Evolutionary conservation across 2,113 vertebrate genomes (phyloP), one percentile per base, ranked within the genome.

Genomic region (Bettongia penicillata): DNA sequence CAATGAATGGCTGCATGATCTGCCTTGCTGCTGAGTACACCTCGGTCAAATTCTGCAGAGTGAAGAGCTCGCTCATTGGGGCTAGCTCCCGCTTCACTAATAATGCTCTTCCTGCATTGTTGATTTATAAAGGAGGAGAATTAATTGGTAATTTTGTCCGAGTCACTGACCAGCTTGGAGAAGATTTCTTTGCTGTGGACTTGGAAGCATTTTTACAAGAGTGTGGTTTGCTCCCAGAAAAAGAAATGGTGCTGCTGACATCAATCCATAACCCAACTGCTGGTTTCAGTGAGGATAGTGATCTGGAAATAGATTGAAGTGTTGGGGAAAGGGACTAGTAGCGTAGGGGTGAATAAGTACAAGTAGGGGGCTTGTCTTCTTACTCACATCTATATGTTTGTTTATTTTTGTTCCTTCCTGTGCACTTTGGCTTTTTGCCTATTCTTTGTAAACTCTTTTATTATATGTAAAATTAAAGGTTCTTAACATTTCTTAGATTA

Each of bases 131-230:
- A 96, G 99, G 98, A 0, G 99, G 99, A 0, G 99, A 99, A 96
- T 98, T 99, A 97, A 99, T 99, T 0, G 99, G 99, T 23, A 99
- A 99, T 94, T 99, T 99, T n/a, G 99, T 99, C 96, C 99, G 99
- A 9, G 98, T 99, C 98, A 99, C 99, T 0, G 99, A 99, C 98
- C 99, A 99, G 98, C 99, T 99, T 0, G 99, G 99, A 2, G 99
- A 99, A 90, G 99, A 99, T 98, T 99, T 99, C 98, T 99, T 99
- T 90, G 99, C 99, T 1, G 99, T 99, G 19, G 99, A 99, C 93
- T 97, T 99, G 97, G 99, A 99, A 98, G 99, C 99, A 7, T 99
- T 99, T 95, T 98, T 99, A 95, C 99, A 99, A 97, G 99, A 99
- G 53, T 99, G 99, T 93, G 99, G 99, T 91, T 98, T 99, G 97